phyloP scores from a whole-genome alignment of 2,888 invertebrate species.

The Leuctra nigra region DNA sequence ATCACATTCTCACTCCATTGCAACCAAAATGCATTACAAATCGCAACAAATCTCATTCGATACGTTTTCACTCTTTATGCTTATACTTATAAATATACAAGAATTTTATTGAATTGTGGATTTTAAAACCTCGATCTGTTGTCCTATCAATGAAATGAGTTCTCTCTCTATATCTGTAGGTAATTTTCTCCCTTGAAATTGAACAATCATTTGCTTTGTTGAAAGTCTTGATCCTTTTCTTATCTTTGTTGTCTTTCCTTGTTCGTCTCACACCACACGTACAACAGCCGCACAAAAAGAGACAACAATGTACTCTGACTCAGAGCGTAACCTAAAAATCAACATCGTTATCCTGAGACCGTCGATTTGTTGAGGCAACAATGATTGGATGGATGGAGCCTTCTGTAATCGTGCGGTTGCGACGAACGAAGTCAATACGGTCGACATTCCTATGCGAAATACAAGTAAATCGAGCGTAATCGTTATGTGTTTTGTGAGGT shows the following conservation, averaged over 20 bases:
- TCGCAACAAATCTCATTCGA: no score
- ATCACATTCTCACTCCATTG: no score
- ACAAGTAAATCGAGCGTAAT: background rate
- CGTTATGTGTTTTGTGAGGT: background rate
- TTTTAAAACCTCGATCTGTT: background rate
- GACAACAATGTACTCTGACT: background rate
- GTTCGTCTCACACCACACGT: no score
- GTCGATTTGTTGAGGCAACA: background rate
- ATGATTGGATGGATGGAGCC: background rate
- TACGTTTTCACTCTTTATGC: no score
- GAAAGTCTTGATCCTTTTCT: no score
- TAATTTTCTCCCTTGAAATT: background rate
- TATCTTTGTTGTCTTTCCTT: no score
- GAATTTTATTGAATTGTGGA: no score
- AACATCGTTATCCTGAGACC: background rate
- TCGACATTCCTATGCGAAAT: background rate
- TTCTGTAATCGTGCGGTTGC: constrained; percentile 1
- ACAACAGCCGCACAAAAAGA: constrained; percentile 15
- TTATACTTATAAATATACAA: no score
- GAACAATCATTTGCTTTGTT: no score
- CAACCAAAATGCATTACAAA: no score
- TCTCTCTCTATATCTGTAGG: background rate
- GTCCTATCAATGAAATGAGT: background rate
- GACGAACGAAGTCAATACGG: background rate
- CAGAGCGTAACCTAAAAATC: background rate